Conservation (phyloP, 1,140 invertebrate genomes). For the Drosophila kohkoa region DNA sequence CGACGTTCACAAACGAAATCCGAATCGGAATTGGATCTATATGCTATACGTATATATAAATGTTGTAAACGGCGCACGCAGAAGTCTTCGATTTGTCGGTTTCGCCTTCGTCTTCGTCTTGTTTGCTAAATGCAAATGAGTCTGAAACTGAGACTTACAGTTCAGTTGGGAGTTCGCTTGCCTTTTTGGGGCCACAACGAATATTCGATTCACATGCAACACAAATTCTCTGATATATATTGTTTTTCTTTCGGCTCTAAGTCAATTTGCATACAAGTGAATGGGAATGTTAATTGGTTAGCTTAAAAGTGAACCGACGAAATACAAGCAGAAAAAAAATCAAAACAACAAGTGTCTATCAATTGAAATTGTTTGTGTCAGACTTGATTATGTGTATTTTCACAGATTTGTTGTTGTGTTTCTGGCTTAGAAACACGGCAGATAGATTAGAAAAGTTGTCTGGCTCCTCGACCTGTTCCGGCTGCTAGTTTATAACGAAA, state of each 20-base stretch:
- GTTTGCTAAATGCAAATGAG: constrained; percentile 13
- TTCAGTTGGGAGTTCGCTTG: constrained; percentile 13
- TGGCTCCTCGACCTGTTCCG: constrained; percentile 1
- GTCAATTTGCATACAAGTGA: constrained; percentile 21
- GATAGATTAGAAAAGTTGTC: neutral
- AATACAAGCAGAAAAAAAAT: neutral
- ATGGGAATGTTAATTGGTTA: constrained; percentile 4
- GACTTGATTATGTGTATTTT: neutral
- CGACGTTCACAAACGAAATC: neutral
- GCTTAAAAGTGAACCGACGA: neutral
- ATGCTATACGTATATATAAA: neutral
- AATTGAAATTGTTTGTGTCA: neutral
- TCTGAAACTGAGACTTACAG: constrained; percentile 5
- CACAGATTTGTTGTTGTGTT: neutral
- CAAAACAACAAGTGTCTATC: neutral
- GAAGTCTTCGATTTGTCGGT: neutral
- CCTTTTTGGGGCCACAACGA: constrained; percentile 10
- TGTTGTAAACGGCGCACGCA: neutral
- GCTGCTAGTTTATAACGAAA: neutral
- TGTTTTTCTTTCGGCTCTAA: neutral
- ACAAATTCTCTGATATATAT: neutral
- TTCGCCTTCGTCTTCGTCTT: constrained; percentile 3
- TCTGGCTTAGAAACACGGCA: neutral
- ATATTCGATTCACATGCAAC: constrained; percentile 13
- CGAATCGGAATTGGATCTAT: constrained; percentile 1